These are phyloP conservation scores for Amiota minor DNA, from an alignment of 2,888 invertebrate species.

Conservation along the genomic window DNA sequence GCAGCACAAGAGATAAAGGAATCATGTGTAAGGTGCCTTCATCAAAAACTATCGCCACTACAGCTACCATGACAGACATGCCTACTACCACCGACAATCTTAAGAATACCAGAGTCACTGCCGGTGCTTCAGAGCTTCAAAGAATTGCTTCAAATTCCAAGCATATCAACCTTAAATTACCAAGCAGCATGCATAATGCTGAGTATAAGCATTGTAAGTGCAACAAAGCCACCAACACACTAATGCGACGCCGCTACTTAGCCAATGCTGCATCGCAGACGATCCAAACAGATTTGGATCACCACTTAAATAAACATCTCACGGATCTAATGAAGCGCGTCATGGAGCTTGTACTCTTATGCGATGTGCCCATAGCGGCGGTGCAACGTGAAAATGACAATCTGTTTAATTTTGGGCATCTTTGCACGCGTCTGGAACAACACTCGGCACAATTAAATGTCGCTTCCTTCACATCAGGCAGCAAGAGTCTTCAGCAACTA, in stretches of 20 bases:
- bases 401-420: neutral
- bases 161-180: neutral
- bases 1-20: neutral
- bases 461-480: neutral
- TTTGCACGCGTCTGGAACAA: neutral
- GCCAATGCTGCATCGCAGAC: constrained; percentile 36
- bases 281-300: neutral
- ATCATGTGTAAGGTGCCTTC: neutral
- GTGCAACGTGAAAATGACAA: neutral
- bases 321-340: neutral
- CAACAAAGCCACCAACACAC: neutral
- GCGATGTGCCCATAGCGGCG: neutral
- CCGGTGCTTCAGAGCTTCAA: neutral
- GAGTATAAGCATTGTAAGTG: neutral
- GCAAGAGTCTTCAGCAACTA: neutral
- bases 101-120: neutral
- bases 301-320: neutral
- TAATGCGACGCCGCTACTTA: neutral
- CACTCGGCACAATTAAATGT: neutral
- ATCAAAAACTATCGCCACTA: constrained; percentile 11
- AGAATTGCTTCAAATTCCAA: neutral
- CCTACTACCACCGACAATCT: neutral
- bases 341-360: neutral
- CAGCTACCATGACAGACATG: neutral
- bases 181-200: neutral